Evolutionary conservation across 2,888 invertebrate genomes (phyloP), one percentile per base, ranked within the genome.

Genomic region (Eilema caniola): DNA sequence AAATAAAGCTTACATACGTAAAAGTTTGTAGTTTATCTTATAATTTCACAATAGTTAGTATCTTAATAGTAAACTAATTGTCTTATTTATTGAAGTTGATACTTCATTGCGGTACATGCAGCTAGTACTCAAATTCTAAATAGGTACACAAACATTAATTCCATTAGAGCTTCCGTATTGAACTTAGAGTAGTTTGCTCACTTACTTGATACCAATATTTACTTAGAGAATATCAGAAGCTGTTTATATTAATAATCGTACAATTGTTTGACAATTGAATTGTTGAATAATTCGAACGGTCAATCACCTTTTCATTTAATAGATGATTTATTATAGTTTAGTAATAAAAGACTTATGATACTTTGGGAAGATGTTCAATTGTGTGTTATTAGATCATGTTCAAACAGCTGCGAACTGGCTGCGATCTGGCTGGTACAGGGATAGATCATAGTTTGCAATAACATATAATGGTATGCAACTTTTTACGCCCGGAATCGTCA

Each of bases 131-230:
- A 41, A 25, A 20, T 41, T 41, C 16, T 24, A 53, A 16, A n/a
- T n/a, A n/a, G n/a, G 24, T 23, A 28, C 12, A 23, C 24, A 10
- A 7, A 56, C 37, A 68, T 25, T 62, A 62, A 62, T 68, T 56
- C 56, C 56, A 62, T 68, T 68, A 68, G n/a, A 25, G 37, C 33
- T 24, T 57, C 62, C 56, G 37, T 37, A 62, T 68, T 20, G n/a
- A 56, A 11, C 24, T 56, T 33, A 7, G 33, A 68, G 59, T 37
- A 59, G 67, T 62, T 53, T 68, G 33, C 62, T 33, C 56, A 62
- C 23, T 62, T 23, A 20, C 23, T 31, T 53, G 24, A 61, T 59
- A 61, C 47, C 66, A 61, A 67, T 47, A 67, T 41, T 57, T 56
- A 53, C 31, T 14, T 23, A 53, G 24, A 47, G 5, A 25, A 47